phyloP scores from a whole-genome alignment of 2,113 vertebrate species.

The Lycocorax pyrrhopterus region DNA sequence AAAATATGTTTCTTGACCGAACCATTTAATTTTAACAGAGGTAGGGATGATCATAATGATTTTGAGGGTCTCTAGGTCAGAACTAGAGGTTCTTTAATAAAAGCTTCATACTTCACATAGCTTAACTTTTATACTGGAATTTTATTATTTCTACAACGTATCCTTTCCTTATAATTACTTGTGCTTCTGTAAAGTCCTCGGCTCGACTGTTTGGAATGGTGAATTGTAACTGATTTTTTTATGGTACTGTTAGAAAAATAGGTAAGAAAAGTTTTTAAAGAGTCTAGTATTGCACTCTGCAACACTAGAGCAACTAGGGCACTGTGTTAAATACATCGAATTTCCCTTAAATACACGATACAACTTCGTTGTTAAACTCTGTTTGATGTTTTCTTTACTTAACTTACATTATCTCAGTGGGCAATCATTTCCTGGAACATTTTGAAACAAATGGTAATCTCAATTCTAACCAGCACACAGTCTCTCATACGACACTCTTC shows the following conservation, averaged over 20 bases:
- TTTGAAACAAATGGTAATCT: constrained; percentile 65
- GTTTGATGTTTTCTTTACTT: constrained; percentile 65
- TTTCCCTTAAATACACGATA: neutral
- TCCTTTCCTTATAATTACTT: constrained; percentile 15
- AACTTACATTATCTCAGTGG: constrained; percentile 54
- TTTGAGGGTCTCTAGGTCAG: neutral
- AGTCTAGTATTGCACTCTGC: neutral
- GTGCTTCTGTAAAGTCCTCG: neutral
- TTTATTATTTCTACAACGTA: constrained; percentile 41
- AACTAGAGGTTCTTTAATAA: constrained; percentile 11
- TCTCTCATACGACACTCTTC: neutral
- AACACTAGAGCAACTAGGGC: too few relatives aligned
- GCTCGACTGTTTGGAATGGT: neutral
- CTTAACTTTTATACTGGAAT: neutral
- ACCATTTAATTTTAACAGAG: neutral
- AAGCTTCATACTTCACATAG: constrained; percentile 10
- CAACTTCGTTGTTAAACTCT: constrained; percentile 10
- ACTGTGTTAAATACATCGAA: neutral
- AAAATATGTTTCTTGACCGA: neutral
- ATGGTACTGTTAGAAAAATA: neutral
- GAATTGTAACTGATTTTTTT: constrained; percentile 18
- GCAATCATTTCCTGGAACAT: constrained; percentile 66
- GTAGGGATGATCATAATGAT: neutral
- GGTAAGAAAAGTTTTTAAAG: neutral
- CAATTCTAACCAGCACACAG: constrained; percentile 22